Evolutionary conservation across 2,797 vertebrate species (phyloP).

Genomic region (Falco biarmicus): DNA sequence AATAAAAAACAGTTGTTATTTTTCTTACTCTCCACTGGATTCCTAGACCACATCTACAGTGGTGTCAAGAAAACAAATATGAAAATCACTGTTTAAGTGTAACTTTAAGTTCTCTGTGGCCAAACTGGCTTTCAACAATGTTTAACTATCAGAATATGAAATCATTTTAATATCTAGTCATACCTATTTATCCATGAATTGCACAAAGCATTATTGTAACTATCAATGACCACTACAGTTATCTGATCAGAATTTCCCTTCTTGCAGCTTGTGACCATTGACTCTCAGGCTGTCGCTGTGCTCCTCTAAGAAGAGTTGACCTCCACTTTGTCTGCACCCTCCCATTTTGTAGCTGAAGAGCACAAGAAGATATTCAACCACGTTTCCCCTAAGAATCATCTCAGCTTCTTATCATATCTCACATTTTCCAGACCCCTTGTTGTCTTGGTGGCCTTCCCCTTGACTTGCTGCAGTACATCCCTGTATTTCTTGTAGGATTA

Average conservation of each 20-base stretch:
- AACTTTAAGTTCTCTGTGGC: neutral
- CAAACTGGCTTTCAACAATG: neutral
- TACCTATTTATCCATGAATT: neutral
- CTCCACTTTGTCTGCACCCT: neutral
- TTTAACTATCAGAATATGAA: neutral
- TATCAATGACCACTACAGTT: neutral
- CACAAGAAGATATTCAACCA: neutral
- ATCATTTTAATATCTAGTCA: neutral
- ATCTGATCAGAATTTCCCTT: neutral
- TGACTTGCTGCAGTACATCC: neutral
- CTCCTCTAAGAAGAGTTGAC: neutral
- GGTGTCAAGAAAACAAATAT: conserved; percentile 14
- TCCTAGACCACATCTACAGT: conserved; percentile 27
- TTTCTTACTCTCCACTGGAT: conserved; percentile 55
- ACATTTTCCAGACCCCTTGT: neutral
- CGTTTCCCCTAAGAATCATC: neutral
- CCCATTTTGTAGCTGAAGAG: neutral
- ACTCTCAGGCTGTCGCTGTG: neutral
- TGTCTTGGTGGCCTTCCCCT: neutral
- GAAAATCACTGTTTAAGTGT: neutral
- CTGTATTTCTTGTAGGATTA: neutral
- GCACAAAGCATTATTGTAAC: neutral
- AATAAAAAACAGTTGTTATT: conserved; percentile 72
- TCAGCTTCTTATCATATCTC: neutral
- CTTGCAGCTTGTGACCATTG: neutral